These are phyloP conservation scores for Nannoperca obscura DNA, from an alignment of 2,797 vertebrate genomes.

Conservation along the genomic window DNA sequence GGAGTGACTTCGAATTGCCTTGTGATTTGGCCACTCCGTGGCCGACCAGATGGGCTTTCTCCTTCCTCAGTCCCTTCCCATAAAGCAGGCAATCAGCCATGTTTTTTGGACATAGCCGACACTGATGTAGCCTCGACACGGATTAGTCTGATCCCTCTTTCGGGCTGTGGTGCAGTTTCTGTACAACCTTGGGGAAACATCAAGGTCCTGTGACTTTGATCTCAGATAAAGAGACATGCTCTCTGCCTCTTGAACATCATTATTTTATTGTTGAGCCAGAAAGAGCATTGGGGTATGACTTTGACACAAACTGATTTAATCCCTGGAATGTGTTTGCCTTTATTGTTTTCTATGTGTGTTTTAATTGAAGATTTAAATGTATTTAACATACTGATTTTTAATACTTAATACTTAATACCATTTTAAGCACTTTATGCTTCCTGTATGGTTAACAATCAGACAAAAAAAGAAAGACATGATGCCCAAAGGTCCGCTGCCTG, in stretches of 20 bases:
- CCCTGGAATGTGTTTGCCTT: conserved; percentile 10
- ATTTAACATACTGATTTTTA: conserved; percentile 29
- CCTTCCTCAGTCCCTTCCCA: conserved; percentile 72
- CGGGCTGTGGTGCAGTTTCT: conserved; percentile 29
- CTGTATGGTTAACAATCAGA: conserved; percentile 35
- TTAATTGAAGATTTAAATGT: conserved; percentile 22
- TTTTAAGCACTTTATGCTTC: conserved; percentile 16
- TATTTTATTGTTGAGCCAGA: conserved; percentile 18
- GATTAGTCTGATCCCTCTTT: conserved; percentile 45
- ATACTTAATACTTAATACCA: conserved; percentile 15
- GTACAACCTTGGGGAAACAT: conserved; percentile 52
- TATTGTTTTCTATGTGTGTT: conserved; percentile 11
- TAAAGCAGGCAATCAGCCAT: conserved; percentile 76
- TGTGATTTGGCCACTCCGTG: conserved; percentile 36
- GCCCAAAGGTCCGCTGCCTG: conserved; percentile 28
- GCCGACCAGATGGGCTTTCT: conserved; percentile 67
- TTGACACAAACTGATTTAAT: conserved; percentile 20
- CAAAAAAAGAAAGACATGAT: conserved; percentile 36
- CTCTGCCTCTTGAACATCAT: conserved; percentile 23
- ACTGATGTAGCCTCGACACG: conserved; percentile 21
- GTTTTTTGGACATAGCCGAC: conserved; percentile 25
- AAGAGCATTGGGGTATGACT: neutral
- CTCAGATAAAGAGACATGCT: conserved; percentile 21
- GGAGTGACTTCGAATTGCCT: conserved; percentile 39
- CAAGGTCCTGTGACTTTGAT: conserved; percentile 33